phyloP scores from a whole-genome alignment of 2,113 vertebrate genomes.

The Camelus dromedarius region DNA sequence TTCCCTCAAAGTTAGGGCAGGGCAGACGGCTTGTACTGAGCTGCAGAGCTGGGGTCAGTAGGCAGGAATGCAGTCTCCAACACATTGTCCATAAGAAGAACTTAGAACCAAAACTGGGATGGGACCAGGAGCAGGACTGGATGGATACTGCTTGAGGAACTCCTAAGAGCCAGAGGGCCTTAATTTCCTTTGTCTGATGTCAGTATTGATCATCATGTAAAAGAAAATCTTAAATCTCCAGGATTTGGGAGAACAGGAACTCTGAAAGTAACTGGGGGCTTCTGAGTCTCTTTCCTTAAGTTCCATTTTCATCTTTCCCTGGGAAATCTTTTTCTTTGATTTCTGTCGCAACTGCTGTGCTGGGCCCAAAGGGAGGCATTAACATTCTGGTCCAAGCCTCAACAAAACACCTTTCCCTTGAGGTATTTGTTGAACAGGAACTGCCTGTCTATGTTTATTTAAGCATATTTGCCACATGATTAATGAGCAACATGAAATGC shows the following conservation, averaged over 20 bases:
- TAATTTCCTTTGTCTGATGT: neutral
- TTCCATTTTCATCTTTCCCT: neutral
- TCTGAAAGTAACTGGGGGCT: neutral
- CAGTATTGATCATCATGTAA: neutral
- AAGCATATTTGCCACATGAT: slow-evolving; percentile 52
- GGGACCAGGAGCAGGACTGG: neutral
- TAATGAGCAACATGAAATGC: neutral
- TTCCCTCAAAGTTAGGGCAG: neutral
- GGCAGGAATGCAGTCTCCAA: neutral
- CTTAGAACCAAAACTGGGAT: neutral
- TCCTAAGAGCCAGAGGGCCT: neutral
- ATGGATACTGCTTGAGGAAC: neutral
- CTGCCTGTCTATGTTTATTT: slow-evolving; percentile 52
- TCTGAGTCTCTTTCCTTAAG: neutral
- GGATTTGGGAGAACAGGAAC: neutral
- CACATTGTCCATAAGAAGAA: neutral
- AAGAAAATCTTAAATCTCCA: neutral
- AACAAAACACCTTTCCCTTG: slow-evolving; percentile 24
- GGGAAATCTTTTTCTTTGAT: slow-evolving; percentile 20
- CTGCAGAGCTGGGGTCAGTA: neutral
- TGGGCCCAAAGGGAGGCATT: neutral
- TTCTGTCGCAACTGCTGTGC: neutral
- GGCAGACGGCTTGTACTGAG: neutral
- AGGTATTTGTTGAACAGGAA: slow-evolving; percentile 48
- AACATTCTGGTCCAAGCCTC: neutral